A percentile compares a stretch with the other conserved stretches of the same genome.
These are phyloP conservation scores for Latheticus oryzae DNA, from an alignment of 2,888 invertebrate species.

Conservation along the genomic window DNA sequence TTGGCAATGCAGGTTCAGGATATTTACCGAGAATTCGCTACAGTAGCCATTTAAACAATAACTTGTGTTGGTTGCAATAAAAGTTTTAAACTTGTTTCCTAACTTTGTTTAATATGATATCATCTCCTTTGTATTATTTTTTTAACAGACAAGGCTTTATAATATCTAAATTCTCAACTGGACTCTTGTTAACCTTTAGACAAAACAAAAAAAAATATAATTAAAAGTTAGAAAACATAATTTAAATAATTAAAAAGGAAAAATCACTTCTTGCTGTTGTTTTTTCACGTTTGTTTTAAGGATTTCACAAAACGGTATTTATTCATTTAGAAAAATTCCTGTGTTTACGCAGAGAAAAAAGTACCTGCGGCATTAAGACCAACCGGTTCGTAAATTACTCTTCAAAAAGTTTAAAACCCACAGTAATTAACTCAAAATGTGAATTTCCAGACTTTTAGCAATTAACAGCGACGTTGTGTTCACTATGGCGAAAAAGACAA, in stretches of 20 bases:
- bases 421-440: constrained; percentile 29
- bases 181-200: too few relatives aligned
- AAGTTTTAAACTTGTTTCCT: constrained; percentile 37
- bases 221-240: background rate
- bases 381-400: constrained; percentile 20
- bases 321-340: constrained; percentile 4
- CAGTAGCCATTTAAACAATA: constrained; percentile 38
- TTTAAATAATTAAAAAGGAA: background rate
- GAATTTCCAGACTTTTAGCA: constrained; percentile 26
- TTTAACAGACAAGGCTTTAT: too few relatives aligned
- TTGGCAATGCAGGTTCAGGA: constrained; percentile 34
- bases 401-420: constrained; percentile 27
- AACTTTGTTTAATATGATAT: constrained; percentile 36
- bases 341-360: constrained; percentile 4
- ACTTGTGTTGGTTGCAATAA: constrained; percentile 37
- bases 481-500: constrained; percentile 28
- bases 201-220: too few relatives aligned
- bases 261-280: background rate
- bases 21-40: constrained; percentile 38
- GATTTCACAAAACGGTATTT: constrained; percentile 2
- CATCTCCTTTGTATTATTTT: constrained; percentile 32
- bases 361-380: constrained; percentile 17
- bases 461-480: constrained; percentile 19
- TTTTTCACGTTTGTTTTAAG: background rate
- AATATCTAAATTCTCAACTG: too few relatives aligned